These are phyloP conservation scores for Cydia amplana DNA, from an alignment of 1,140 invertebrate genomes.

Conservation along the genomic window DNA sequence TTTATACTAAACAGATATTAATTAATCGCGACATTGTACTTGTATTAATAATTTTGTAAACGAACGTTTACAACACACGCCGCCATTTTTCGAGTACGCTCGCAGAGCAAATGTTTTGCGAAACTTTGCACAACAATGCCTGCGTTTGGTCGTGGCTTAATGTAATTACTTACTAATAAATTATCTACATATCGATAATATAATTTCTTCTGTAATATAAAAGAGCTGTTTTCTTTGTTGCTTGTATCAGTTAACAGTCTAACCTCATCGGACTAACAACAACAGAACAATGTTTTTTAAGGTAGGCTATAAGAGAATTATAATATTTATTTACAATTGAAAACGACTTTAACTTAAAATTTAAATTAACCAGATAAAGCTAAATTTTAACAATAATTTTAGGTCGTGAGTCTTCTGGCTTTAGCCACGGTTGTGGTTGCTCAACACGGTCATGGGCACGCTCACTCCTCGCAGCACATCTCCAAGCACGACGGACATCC, in stretches of 20 bases:
- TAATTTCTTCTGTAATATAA: conserved; percentile 38
- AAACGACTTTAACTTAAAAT: not conserved
- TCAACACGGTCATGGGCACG: conserved; percentile 46
- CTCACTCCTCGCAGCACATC: conserved; percentile 55
- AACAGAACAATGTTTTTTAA: conserved; percentile 39
- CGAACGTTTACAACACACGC: not conserved
- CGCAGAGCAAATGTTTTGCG: conserved; percentile 22
- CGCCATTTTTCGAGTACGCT: not conserved
- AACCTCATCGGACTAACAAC: not conserved
- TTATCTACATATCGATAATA: conserved; percentile 34
- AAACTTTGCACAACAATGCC: conserved; percentile 23
- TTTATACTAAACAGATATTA: too few species aligned
- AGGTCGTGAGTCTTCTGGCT: conserved; percentile 2
- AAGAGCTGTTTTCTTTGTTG: conserved; percentile 27
- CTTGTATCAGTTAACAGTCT: conserved; percentile 36
- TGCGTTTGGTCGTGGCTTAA: not conserved
- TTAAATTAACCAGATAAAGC: not conserved
- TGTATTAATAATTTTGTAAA: conserved; percentile 6
- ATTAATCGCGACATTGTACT: not conserved
- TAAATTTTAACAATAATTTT: not conserved
- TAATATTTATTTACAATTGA: not conserved
- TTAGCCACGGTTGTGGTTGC: conserved; percentile 33
- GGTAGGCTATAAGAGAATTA: conserved; percentile 9
- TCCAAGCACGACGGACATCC: conserved; percentile 57
- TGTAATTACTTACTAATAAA: conserved; percentile 14